These are phyloP conservation scores for Cotesia vestalis DNA, from an alignment of 1,140 invertebrate species.

Conservation along the genomic window DNA sequence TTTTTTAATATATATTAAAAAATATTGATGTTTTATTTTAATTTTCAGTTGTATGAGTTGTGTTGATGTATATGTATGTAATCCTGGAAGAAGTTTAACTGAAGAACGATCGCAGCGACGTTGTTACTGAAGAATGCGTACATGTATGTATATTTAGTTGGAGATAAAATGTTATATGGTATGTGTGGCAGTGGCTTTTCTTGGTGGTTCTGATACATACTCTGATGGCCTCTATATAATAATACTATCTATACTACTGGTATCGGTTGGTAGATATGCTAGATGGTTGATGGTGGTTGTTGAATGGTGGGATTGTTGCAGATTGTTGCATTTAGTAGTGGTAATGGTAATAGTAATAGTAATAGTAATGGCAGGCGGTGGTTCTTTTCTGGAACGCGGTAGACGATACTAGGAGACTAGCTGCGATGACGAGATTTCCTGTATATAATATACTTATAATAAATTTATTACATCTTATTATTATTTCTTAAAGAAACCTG, in stretches of 20 bases:
- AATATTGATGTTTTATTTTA: background rate
- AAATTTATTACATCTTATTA: background rate
- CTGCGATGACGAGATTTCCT: slow-evolving; percentile 16
- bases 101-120: slow-evolving; percentile 38
- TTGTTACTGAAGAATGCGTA: slow-evolving; percentile 41
- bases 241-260: no score
- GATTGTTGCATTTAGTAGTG: background rate
- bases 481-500: background rate
- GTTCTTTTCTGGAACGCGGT: slow-evolving; percentile 27
- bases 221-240: no score
- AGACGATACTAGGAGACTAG: background rate
- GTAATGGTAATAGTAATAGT: background rate
- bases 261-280: slow-evolving; percentile 2
- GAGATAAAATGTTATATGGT: background rate
- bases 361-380: background rate
- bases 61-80: slow-evolving; percentile 2
- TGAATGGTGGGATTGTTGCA: no score
- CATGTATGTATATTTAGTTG: slow-evolving; percentile 21
- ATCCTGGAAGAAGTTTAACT: background rate
- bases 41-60: background rate
- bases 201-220: no score
- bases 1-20: slow-evolving; percentile 8
- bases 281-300: no score
- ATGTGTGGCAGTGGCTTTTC: no score
- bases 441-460: background rate